Percentiles rank a stretch among this genome's conserved stretches.
Conservation (phyloP, 2,888 invertebrate species). For the Ectemnius continuus region DNA sequence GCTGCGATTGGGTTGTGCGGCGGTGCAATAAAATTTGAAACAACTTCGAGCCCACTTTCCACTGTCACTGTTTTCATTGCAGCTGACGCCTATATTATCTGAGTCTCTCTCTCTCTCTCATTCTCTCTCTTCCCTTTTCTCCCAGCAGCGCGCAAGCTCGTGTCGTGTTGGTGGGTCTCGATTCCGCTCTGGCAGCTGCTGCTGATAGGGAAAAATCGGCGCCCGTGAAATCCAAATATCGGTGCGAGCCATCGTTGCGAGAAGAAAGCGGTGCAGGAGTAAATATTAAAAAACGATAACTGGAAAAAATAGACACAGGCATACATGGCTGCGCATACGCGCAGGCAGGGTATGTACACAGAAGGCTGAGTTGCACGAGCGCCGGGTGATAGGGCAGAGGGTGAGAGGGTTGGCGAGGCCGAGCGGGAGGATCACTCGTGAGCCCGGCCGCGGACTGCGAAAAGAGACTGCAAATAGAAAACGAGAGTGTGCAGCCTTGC, state of each 20-base stretch:
- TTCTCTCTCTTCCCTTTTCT: too few relatives aligned
- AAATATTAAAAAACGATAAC: background rate
- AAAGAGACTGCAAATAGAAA: background rate
- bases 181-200: constrained; percentile 56
- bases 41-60: constrained; percentile 38
- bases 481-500: constrained; percentile 30
- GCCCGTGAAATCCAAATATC: constrained; percentile 31
- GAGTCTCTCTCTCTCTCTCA: constrained; percentile 9
- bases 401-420: background rate
- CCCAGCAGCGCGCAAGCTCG: background rate
- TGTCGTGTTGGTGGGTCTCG: constrained; percentile 49
- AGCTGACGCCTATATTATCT: constrained; percentile 48
- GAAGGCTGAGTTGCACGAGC: too few relatives aligned
- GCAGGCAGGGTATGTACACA: too few relatives aligned
- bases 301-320: too few relatives aligned
- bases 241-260: constrained; percentile 5
- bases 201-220: constrained; percentile 52
- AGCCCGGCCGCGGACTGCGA: constrained; percentile 9
- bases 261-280: background rate
- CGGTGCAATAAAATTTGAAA: constrained; percentile 38
- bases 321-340: too few relatives aligned
- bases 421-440: background rate
- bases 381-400: too few relatives aligned
- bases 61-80: constrained; percentile 42
- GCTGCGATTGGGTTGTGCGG: too few relatives aligned